Evolutionary conservation across 1,140 invertebrate species (phyloP), one percentile per base, ranked within the genome.

Genomic region (Hesperophylax magnus): DNA sequence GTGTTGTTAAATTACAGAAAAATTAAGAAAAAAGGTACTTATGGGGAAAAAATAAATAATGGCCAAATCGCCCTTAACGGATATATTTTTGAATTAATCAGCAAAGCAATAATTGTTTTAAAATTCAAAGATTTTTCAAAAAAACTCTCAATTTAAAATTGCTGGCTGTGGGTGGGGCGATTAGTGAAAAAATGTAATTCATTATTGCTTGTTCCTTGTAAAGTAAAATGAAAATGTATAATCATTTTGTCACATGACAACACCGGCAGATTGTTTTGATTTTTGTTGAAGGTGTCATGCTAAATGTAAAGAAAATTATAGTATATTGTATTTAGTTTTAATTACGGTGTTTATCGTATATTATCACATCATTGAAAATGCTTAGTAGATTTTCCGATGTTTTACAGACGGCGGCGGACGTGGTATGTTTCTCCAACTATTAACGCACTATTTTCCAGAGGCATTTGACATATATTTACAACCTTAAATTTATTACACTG

Each of bases 311-410:
- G n/a, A 39, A 69, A 15, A 39, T 69, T 69, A 39, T 69, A 34
- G 27, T 34, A 39, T 74, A 24, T 74, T 74, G 24, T 31, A 72
- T 54, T 24, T 63, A 63, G 24, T 22, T 63, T 63, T 24, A 17
- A 24, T 27, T 65, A 15, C 15, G 15, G 20, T 24, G 15, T 17
- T 24, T 17, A 65, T 65, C 20, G 17, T 65, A 24, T 9, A 31
- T 65, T 65, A 9, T 24, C 20, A 27, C 1, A 24, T 11, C 15
- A 24, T 24, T 15, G 14, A 8, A 74, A 56, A 91, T 91, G 90
- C 84, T 91, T 71, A 88, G 89, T 82, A 85, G 89, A 85, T 89
- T 90, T 86, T 89, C 89, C 31, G 89, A 90, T 77, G 89, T 88
- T 60, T 81, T 91, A 54, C 89, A 91, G 85, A 87, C 87, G 47